phyloP scores from a whole-genome alignment of 2,888 invertebrate species.

The Allygus modestus region DNA sequence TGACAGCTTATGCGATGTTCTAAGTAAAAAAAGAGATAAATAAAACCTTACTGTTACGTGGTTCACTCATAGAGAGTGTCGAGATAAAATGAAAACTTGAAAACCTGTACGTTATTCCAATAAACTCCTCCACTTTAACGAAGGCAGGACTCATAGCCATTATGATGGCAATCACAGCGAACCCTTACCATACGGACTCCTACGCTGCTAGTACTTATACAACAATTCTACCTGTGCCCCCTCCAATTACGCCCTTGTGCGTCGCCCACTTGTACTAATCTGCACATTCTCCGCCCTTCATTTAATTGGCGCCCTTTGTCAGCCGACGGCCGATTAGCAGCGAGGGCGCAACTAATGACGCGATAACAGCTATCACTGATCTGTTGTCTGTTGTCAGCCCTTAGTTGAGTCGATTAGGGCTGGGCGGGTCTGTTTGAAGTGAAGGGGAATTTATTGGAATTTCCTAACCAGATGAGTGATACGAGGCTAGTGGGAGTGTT shows the following conservation, averaged over 20 bases:
- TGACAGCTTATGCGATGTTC: too few species aligned
- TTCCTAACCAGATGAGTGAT: background rate
- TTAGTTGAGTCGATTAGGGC: slow-evolving; percentile 18
- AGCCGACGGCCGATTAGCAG: slow-evolving; percentile 9
- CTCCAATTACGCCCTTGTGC: background rate
- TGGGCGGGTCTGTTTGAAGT: slow-evolving; percentile 25
- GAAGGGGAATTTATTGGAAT: slow-evolving; percentile 31
- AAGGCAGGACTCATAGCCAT: too few species aligned
- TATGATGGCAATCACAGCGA: too few species aligned
- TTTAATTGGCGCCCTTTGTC: slow-evolving; percentile 56
- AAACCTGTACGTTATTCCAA: too few species aligned
- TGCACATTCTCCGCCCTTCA: background rate
- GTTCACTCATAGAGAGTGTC: too few species aligned
- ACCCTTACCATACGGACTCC: too few species aligned
- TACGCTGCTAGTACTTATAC: too few species aligned
- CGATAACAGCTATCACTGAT: slow-evolving; percentile 42
- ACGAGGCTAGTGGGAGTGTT: background rate
- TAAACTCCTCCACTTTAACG: too few species aligned
- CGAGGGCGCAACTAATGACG: slow-evolving; percentile 27
- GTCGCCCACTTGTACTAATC: slow-evolving; percentile 17
- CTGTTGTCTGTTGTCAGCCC: background rate
- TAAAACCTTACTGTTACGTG: too few species aligned
- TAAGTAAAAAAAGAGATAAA: too few species aligned
- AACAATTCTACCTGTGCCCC: background rate
- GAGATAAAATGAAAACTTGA: too few species aligned